Conservation (phyloP, 2,113 vertebrate species). For the Oenanthe oenanthe region DNA sequence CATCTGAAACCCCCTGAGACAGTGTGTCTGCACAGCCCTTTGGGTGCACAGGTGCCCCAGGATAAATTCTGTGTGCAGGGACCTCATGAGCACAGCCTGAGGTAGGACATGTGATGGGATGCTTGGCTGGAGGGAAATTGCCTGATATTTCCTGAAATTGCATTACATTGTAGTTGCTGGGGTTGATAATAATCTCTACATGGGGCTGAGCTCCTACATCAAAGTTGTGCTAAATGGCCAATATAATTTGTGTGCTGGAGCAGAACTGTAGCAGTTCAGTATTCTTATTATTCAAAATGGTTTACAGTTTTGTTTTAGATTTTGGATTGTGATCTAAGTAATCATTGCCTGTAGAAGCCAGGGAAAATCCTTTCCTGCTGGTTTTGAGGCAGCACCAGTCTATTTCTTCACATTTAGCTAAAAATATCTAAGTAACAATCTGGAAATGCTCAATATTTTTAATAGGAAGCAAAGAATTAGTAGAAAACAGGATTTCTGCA, state of each 20-base stretch:
- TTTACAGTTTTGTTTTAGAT: not conserved
- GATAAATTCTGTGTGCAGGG: not conserved
- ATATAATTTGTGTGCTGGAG: not conserved
- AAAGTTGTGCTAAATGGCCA: not conserved
- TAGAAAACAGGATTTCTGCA: not conserved
- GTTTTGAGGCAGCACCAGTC: not conserved
- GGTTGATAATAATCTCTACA: not conserved
- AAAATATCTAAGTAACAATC: not conserved
- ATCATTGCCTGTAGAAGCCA: not conserved
- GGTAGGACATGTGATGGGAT: not conserved
- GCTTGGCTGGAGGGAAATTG: not conserved
- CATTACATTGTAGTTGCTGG: not conserved
- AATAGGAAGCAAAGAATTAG: not conserved
- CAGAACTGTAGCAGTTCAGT: not conserved
- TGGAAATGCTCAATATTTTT: not conserved
- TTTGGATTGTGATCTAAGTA: not conserved
- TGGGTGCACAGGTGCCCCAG: not conserved
- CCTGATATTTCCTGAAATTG: not conserved
- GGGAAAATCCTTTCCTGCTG: not conserved
- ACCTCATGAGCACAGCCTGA: not conserved
- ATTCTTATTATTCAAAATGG: not conserved
- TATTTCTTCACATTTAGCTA: not conserved
- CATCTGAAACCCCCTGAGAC: not conserved
- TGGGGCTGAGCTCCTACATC: not conserved
- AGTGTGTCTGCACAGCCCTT: accelerated